Percentiles rank a stretch among this genome's conserved stretches.
phyloP scores from a whole-genome alignment of 2,888 invertebrate genomes.

The Dascillus cervinus region DNA sequence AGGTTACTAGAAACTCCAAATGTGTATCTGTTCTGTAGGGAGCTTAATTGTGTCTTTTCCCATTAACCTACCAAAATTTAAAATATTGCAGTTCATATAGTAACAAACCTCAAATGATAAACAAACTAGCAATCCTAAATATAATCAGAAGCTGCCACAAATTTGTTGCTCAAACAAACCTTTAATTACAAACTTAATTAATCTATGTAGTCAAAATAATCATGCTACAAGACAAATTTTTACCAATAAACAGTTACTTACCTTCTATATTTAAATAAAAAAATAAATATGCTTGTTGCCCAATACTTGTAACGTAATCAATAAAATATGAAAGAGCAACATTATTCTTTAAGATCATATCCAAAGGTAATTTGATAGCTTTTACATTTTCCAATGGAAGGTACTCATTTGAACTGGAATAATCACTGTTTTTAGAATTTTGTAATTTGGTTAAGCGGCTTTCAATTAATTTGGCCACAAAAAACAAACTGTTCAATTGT shows the following conservation, averaged over 20 bases:
- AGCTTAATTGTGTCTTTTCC: too few species aligned
- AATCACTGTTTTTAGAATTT: conserved; percentile 24
- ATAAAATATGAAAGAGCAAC: conserved; percentile 70
- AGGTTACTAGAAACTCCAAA: too few species aligned
- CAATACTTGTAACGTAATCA: conserved; percentile 64
- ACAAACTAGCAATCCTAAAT: too few species aligned
- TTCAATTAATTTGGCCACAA: conserved; percentile 71
- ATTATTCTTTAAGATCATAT: conserved; percentile 68
- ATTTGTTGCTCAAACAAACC: too few species aligned
- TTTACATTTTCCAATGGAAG: conserved; percentile 30
- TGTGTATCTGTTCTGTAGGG: too few species aligned
- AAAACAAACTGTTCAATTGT: conserved; percentile 76
- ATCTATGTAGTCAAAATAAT: conserved; percentile 5
- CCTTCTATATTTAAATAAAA: conserved; percentile 73
- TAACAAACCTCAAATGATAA: too few species aligned
- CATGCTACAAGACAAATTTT: background rate
- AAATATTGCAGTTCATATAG: too few species aligned
- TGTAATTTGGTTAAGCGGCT: conserved; percentile 37
- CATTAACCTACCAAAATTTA: too few species aligned
- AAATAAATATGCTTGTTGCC: conserved; percentile 64
- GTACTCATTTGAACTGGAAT: conserved; percentile 4
- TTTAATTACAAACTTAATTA: too few species aligned
- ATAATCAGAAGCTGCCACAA: too few species aligned
- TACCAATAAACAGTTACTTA: conserved; percentile 23
- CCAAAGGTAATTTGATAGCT: conserved; percentile 53